A percentile compares a stretch with the other conserved stretches of the same genome.
Evolutionary conservation across 2,888 invertebrate species (phyloP).

Genomic region (Leuctra nigra): DNA sequence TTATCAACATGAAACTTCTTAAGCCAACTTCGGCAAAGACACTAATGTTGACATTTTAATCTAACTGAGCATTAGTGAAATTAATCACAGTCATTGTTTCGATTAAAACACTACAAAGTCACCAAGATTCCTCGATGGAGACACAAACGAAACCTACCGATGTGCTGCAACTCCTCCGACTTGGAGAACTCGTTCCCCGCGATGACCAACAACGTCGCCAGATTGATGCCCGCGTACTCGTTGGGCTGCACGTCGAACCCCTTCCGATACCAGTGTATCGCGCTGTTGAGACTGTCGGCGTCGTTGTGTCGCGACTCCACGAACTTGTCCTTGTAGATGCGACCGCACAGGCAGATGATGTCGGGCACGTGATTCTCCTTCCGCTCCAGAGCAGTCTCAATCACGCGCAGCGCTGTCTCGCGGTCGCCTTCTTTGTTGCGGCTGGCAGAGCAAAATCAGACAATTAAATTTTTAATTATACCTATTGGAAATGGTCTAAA

Average conservation of each 20-base stretch:
- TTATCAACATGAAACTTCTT: too few relatives aligned
- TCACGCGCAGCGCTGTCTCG: constrained; percentile 87
- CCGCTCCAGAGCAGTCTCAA: constrained; percentile 83
- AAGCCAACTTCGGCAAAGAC: too few relatives aligned
- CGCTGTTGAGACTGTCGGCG: constrained; percentile 77
- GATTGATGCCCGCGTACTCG: constrained; percentile 98
- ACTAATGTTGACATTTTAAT: too few relatives aligned
- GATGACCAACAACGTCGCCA: constrained; percentile 94
- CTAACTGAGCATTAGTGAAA: too few relatives aligned
- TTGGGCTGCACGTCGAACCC: constrained; percentile 98
- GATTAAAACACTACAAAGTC: too few relatives aligned
- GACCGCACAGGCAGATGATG: constrained; percentile 93
- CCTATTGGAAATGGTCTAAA: too few relatives aligned
- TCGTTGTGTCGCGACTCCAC: constrained; percentile 92
- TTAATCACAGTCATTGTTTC: too few relatives aligned
- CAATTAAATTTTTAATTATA: too few relatives aligned
- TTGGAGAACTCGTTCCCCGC: constrained; percentile 92
- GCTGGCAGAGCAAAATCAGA: constrained; percentile 47
- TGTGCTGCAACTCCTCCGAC: constrained; percentile 84
- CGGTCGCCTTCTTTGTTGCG: constrained; percentile 91
- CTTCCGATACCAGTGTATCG: constrained; percentile 95
- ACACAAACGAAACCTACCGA: constrained; percentile 49
- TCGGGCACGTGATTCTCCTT: constrained; percentile 95
- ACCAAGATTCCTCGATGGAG: background rate
- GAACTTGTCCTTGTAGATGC: constrained; percentile 96